Conservation (phyloP, 2,113 vertebrate genomes). For the Callocephalon fimbriatum region DNA sequence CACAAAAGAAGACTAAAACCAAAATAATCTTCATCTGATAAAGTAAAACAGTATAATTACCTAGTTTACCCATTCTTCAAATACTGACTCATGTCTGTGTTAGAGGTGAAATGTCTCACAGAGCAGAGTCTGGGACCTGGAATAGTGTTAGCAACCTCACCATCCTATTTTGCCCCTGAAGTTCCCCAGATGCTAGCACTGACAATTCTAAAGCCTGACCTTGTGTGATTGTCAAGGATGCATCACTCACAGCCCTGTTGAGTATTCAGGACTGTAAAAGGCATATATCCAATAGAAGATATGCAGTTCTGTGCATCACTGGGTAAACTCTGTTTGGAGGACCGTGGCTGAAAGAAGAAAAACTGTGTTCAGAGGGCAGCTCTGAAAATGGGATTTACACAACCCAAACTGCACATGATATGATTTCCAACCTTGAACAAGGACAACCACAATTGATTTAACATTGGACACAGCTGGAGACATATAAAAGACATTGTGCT, state of each 20-base stretch:
- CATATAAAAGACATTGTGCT: not conserved
- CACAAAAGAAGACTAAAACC: not conserved
- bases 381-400: not conserved
- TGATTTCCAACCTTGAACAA: not conserved
- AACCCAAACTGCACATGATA: not conserved
- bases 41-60: not conserved
- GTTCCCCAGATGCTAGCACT: not conserved
- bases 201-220: not conserved
- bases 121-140: not conserved
- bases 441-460: not conserved
- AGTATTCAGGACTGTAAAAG: not conserved
- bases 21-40: not conserved
- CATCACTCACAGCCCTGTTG: not conserved
- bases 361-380: not conserved
- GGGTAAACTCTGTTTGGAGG: not conserved
- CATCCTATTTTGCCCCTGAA: not conserved
- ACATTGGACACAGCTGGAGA: not conserved
- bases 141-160: not conserved
- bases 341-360: accelerated
- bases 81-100: not conserved
- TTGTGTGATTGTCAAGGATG: not conserved
- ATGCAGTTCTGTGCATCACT: not conserved
- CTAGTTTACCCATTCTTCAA: not conserved
- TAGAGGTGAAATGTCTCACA: not conserved
- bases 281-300: not conserved